Base-by-base conservation (phyloP, 2,797 vertebrate genomes). In the Fundulus diaphanus region DNA sequence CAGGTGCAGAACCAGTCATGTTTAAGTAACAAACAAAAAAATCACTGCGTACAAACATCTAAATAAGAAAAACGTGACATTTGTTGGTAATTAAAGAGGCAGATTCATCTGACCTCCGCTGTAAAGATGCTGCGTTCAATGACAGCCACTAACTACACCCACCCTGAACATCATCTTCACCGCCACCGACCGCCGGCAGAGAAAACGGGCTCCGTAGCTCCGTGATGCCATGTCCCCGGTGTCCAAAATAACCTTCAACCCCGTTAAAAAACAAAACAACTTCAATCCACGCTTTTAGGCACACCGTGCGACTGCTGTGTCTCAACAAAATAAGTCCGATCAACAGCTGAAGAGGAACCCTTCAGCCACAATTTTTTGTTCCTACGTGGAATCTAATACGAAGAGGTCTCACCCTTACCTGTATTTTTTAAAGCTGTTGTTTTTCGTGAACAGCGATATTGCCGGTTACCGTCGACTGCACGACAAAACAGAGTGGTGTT, bases 301-400 rank as follows among this genome's bases (percentile, higher is more conserved):
- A 87, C 77, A 75, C 73, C 81, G 12, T 1, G 1, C 0, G 1
- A 6, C 4, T 0, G 0, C 1, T 1, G 49, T 79, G 85, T 92
- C 49, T 82, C 89, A 80, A 67, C 85, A 93, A 94, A 95, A 95
- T 86, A 94, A 82, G 56, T 90, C 94, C 95, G 94, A 61, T 71
- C 7, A 15, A 4, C 7, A 0, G 0, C 24, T 15, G 22, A 81
- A n/a, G 56, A 66, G 87, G 93, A 92, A 93, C 90, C 1, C 18
- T 69, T 56, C 56, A 0, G 0, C 15, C 0, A 2, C 0, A 7
- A 63, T 8, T 0, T 65, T 86, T 0, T n/a, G 81, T 90, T 87
- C 89, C 88, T 0, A 0, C 0, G 0, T 9, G 0, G 1, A 9
- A 0, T 11, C 3, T 4, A 40, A 5, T 33, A 0, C 9, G 2